Evolutionary conservation across 2,797 vertebrate genomes (phyloP).

Genomic region (Ptychobarbus kaznakovi): DNA sequence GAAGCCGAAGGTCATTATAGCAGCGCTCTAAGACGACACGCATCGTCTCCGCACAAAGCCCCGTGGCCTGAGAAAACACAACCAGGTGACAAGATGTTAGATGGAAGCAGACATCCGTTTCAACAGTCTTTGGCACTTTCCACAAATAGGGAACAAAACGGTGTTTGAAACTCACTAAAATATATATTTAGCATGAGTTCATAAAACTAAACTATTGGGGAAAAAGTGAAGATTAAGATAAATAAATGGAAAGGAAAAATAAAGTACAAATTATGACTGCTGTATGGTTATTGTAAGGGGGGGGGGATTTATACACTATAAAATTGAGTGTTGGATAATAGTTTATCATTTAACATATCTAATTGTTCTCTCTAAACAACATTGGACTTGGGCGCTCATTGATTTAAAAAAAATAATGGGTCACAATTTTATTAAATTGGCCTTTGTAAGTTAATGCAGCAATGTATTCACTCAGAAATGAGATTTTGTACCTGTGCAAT

Average conservation of each 20-base stretch:
- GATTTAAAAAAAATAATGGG: not conserved
- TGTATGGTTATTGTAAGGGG: not conserved
- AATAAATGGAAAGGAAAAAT: not conserved
- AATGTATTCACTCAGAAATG: not conserved
- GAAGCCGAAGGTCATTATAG: conserved; percentile 95
- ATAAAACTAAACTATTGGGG: not conserved
- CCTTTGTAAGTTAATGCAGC: not conserved
- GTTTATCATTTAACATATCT: not conserved
- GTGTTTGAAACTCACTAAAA: not conserved
- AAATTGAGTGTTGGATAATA: not conserved
- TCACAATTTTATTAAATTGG: not conserved
- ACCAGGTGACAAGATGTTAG: not conserved
- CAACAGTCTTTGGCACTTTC: not conserved
- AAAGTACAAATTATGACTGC: not conserved
- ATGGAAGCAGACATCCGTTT: not conserved
- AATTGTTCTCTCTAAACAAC: not conserved
- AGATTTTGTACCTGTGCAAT: conserved; percentile 89
- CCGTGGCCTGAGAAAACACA: conserved; percentile 78
- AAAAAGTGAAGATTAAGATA: too few relatives aligned
- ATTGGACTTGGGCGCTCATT: not conserved
- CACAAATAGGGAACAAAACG: not conserved
- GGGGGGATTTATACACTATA: not conserved
- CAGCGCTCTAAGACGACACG: conserved; percentile 96
- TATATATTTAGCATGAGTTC: not conserved
- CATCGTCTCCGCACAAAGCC: conserved; percentile 90